These are phyloP conservation scores for Petrolisthes manimaculis DNA, from an alignment of 2,888 invertebrate species.

Conservation along the genomic window DNA sequence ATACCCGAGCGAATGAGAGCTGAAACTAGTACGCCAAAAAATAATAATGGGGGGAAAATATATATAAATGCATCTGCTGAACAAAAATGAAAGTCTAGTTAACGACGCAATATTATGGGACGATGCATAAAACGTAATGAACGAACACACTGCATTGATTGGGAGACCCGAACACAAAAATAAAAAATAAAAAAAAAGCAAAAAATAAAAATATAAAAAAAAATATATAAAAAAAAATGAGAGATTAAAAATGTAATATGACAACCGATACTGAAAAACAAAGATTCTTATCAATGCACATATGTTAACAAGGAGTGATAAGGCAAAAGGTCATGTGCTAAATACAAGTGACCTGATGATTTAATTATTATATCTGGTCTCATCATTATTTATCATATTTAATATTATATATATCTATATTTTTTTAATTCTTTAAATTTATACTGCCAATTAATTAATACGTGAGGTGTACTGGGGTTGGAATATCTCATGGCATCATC, in stretches of 20 bases:
- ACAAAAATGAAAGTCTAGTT: neutral
- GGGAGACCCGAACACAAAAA: neutral
- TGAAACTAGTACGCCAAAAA: too few species aligned
- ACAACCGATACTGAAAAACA: neutral
- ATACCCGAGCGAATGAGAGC: too few species aligned
- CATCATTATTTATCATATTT: too few species aligned
- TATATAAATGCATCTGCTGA: too few species aligned
- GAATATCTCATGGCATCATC: too few species aligned
- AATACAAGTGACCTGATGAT: neutral
- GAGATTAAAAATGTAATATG: neutral
- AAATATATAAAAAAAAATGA: neutral
- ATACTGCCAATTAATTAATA: too few species aligned
- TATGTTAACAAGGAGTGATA: neutral
- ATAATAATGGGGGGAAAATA: too few species aligned
- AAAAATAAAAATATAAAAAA: neutral
- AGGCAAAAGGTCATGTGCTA: neutral
- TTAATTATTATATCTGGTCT: too few species aligned
- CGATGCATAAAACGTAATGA: constrained; percentile 13
- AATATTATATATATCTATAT: too few species aligned
- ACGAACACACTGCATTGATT: neutral
- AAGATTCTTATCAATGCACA: neutral
- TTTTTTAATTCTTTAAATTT: too few species aligned
- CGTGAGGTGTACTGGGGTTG: too few species aligned
- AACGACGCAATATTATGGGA: constrained; percentile 1
- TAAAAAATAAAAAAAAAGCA: neutral